phyloP scores from a whole-genome alignment of 2,113 vertebrate species.

The Hypanus sabinus region DNA sequence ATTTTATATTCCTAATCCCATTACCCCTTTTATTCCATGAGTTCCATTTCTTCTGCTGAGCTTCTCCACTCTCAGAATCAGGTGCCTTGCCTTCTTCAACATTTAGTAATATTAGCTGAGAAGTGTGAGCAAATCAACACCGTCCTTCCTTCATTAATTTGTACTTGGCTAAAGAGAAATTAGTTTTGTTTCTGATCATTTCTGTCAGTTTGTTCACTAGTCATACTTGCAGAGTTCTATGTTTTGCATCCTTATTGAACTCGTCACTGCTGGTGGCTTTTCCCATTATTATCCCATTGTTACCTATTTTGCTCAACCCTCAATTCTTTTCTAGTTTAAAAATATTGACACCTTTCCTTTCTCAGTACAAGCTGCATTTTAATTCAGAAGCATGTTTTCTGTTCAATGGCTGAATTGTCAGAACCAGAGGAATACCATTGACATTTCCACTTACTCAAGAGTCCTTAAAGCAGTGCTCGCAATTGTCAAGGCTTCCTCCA shows the following conservation, averaged over 20 bases:
- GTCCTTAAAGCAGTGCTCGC: not conserved
- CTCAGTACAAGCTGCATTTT: not conserved
- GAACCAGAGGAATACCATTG: not conserved
- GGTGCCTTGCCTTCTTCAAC: too few relatives aligned
- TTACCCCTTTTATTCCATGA: too few relatives aligned
- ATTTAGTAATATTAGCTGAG: too few relatives aligned
- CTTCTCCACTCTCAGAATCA: too few relatives aligned
- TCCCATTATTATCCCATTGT: not conserved
- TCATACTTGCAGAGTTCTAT: too few relatives aligned
- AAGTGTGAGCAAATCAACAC: too few relatives aligned
- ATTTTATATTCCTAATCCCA: too few relatives aligned
- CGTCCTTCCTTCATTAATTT: too few relatives aligned
- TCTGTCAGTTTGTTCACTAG: too few relatives aligned
- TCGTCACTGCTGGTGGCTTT: not conserved
- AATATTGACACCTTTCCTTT: not conserved
- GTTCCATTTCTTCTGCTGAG: too few relatives aligned
- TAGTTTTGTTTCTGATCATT: too few relatives aligned
- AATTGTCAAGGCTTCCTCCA: not conserved
- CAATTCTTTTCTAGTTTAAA: not conserved
- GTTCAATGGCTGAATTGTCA: not conserved
- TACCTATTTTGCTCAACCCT: not conserved
- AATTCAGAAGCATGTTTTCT: not conserved
- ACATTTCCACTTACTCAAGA: not conserved
- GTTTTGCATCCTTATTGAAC: not conserved
- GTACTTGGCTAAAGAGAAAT: too few relatives aligned